Evolutionary conservation across 2,797 vertebrate genomes (phyloP), one percentile per base, ranked within the genome.

Genomic region (Salmo trutta): DNA sequence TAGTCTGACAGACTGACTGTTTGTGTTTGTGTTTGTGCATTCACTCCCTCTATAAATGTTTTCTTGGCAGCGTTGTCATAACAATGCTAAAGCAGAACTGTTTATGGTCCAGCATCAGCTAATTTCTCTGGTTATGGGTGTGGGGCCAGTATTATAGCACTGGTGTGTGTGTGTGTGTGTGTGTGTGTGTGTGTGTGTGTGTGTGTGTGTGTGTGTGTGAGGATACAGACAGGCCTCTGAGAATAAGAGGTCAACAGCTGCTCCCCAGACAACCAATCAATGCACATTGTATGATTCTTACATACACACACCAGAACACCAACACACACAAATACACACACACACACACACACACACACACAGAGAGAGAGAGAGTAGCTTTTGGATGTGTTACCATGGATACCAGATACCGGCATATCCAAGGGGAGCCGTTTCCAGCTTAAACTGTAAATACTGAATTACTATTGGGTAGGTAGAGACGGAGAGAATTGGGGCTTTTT

Each of bases 391-490:
- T 94, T 95, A 89, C 93, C 91, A 94, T 95, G 93, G 94, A 93
- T 92, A 95, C 93, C 82, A 86, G 90, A 94, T 93, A 90, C 88
- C 87, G 90, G 91, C 91, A 88, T 90, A 91, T 92, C 90, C 91
- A 91, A 88, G 91, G 91, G 90, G 92, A 91, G 85, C 85, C 91
- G 89, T 91, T 92, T 91, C 90, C 88, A 91, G 85, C 86, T 90
- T 92, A 91, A 91, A 92, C 89, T 93, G 89, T 93, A 93, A 92
- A 93, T 93, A 93, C 93, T 93, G 93, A 92, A 94, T 92, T 91
- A 92, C 90, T 90, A 90, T 85, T 83, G 88, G 80, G 86, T 90
- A 84, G 83, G 89, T 85, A 74, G 85, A 90, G 88, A 88, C 88
- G 77, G 87, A 80, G 73, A 81, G 72, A 84, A 82, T 74, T 7